Evolutionary conservation across 2,888 invertebrate species (phyloP).

Genomic region (Prionchulus punctatus): DNA sequence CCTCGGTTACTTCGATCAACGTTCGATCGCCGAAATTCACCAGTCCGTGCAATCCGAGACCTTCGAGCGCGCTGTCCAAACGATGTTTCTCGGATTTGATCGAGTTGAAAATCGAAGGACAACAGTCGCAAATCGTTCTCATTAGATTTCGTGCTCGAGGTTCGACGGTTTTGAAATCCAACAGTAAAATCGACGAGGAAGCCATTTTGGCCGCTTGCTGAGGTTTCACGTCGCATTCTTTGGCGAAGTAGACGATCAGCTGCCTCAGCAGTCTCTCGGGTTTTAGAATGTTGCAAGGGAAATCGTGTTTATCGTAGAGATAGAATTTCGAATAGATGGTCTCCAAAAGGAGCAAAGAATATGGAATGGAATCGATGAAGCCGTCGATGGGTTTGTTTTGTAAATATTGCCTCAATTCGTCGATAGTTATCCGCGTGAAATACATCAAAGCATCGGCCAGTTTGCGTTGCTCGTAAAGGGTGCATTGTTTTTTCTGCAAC

Average conservation of each 20-base stretch:
- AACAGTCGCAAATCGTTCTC: not conserved
- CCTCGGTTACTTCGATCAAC: conserved; percentile 31
- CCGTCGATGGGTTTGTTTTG: conserved; percentile 20
- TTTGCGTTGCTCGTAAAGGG: not conserved
- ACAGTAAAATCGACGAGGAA: too few relatives aligned
- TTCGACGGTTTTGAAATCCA: not conserved
- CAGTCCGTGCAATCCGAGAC: conserved; percentile 34
- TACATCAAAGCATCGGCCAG: not conserved
- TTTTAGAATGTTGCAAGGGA: conserved; percentile 21
- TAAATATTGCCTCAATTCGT: not conserved
- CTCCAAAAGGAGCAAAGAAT: conserved; percentile 25
- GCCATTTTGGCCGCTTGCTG: not conserved
- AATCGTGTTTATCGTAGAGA: conserved; percentile 16
- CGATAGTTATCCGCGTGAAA: not conserved
- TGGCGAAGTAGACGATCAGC: conserved; percentile 23
- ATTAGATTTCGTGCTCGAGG: not conserved
- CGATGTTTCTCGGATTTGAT: conserved; percentile 5
- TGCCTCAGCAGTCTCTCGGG: conserved; percentile 22
- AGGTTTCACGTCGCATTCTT: not conserved
- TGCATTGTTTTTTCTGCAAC: too few relatives aligned
- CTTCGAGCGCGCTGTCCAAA: conserved; percentile 26
- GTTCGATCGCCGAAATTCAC: conserved; percentile 29
- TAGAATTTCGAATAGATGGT: conserved; percentile 25
- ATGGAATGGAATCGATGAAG: conserved; percentile 24
- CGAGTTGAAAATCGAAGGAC: not conserved